Evolutionary conservation across 2,888 invertebrate genomes (phyloP).

Genomic region (Phengaris arion): DNA sequence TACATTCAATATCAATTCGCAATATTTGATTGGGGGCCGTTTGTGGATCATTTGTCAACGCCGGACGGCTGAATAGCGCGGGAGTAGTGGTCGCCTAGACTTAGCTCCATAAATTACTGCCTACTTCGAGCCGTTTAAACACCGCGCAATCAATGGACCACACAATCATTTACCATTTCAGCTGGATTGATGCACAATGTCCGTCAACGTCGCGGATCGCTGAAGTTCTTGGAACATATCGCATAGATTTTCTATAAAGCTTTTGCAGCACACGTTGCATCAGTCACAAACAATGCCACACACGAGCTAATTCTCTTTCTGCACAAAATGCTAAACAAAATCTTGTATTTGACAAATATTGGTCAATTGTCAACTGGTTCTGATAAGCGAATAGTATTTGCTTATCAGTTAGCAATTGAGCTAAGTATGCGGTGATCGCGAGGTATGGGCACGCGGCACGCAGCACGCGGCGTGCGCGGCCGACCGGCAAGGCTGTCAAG

Average conservation of each 20-base stretch:
- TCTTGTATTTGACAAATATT: not conserved
- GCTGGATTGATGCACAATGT: not conserved
- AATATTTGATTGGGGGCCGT: constrained; percentile 20
- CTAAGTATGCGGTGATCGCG: not conserved
- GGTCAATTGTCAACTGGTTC: not conserved
- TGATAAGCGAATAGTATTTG: not conserved
- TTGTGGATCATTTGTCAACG: constrained; percentile 24
- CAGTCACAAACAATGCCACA: not conserved
- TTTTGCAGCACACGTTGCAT: not conserved
- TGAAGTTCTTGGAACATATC: not conserved
- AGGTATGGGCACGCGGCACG: too few relatives aligned
- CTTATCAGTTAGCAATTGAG: not conserved
- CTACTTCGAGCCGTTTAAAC: not conserved
- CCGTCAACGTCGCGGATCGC: not conserved
- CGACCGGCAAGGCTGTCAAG: not conserved
- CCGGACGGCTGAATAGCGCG: constrained; percentile 17
- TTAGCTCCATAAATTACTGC: not conserved
- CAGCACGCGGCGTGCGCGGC: not conserved
- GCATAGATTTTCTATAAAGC: not conserved
- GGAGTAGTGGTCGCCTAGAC: not conserved
- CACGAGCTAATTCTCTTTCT: not conserved
- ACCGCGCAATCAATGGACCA: not conserved
- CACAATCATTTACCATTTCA: not conserved
- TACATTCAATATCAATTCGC: constrained; percentile 39
- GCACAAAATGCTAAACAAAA: not conserved